Percentiles rank a stretch among this genome's conserved stretches.
Conservation (phyloP, 2,888 invertebrate genomes). For the Tetragonula carbonaria region DNA sequence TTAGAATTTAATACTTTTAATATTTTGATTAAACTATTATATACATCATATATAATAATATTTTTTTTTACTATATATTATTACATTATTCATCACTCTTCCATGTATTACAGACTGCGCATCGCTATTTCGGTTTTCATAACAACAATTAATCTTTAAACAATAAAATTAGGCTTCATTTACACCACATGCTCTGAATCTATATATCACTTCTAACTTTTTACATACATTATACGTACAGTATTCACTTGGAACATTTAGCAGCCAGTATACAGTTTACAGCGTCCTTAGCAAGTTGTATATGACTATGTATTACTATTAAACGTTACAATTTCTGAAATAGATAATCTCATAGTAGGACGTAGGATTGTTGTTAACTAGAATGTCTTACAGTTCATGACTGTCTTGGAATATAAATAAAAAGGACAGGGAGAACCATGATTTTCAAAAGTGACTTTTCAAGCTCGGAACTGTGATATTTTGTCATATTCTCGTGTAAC, state of each 20-base stretch:
- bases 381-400: conserved; percentile 74
- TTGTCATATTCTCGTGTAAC: conserved; percentile 79
- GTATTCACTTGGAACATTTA: conserved; percentile 82
- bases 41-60: conserved; percentile 18
- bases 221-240: conserved; percentile 79
- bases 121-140: conserved; percentile 57
- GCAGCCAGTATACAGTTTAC: conserved; percentile 81
- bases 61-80: conserved; percentile 28
- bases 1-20: conserved; percentile 43
- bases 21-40: conserved; percentile 31
- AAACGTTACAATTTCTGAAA: conserved; percentile 79
- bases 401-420: conserved; percentile 73
- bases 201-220: conserved; percentile 71
- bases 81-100: conserved; percentile 63
- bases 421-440: conserved; percentile 74
- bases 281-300: conserved; percentile 81
- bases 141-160: conserved; percentile 48
- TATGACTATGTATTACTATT: conserved; percentile 80
- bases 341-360: conserved; percentile 78
- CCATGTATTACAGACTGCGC: conserved; percentile 46
- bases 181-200: conserved; percentile 61
- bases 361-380: conserved; percentile 82
- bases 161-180: conserved; percentile 60
- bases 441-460: conserved; percentile 75
- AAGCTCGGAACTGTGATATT: conserved; percentile 82